phyloP scores from a whole-genome alignment of 2,888 invertebrate genomes.

The Drosophila eohydei region DNA sequence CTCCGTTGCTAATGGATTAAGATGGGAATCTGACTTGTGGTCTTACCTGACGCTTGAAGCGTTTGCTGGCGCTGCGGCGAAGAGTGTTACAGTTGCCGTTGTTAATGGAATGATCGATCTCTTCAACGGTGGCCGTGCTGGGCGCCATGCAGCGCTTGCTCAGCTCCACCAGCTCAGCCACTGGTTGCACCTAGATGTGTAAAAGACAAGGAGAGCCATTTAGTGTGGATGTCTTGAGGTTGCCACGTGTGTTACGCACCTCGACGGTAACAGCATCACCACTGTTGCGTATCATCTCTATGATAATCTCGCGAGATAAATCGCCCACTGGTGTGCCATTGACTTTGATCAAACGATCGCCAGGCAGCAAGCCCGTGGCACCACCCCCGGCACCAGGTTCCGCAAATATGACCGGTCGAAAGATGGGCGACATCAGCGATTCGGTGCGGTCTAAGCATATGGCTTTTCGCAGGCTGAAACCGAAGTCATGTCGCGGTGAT shows the following conservation, averaged over 20 bases:
- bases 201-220: background rate
- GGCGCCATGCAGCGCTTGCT: conserved; percentile 89
- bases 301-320: conserved; percentile 94
- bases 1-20: conserved; percentile 24
- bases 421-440: conserved; percentile 82
- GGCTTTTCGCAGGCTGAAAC: conserved; percentile 95
- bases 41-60: conserved; percentile 88
- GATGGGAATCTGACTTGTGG: background rate
- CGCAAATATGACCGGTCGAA: conserved; percentile 91
- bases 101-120: conserved; percentile 78
- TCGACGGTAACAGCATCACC: conserved; percentile 93
- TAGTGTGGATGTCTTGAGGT: background rate
- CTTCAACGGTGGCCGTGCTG: conserved; percentile 75
- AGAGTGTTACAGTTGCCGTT: conserved; percentile 89
- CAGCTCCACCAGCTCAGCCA: conserved; percentile 95
- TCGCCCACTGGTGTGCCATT: conserved; percentile 94
- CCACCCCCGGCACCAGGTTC: conserved; percentile 93
- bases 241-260: conserved; percentile 86
- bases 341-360: conserved; percentile 96
- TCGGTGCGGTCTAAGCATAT: conserved; percentile 90
- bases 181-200: conserved; percentile 93
- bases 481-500: conserved; percentile 95
- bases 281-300: conserved; percentile 95
- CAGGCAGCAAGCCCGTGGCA: conserved; percentile 95
- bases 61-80: conserved; percentile 91